A percentile compares a stretch with the other conserved stretches of the same genome.
These are phyloP conservation scores for Lepus europaeus DNA, from an alignment of 2,113 vertebrate genomes.

Conservation along the genomic window DNA sequence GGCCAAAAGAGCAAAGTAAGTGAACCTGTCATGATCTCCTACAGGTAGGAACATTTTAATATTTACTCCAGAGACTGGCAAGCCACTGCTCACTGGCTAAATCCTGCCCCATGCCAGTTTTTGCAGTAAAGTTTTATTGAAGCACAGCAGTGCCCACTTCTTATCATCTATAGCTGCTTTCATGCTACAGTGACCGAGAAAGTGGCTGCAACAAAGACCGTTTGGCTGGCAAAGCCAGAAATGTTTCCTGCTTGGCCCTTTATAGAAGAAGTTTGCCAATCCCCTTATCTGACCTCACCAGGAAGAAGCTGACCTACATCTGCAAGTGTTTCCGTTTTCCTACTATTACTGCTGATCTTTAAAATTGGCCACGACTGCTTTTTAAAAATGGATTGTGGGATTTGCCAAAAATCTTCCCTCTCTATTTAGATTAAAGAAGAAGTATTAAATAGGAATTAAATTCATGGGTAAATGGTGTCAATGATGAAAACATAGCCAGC, in stretches of 20 bases:
- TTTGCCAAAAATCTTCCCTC: conserved; percentile 23
- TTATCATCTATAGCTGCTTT: neutral
- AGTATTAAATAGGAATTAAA: conserved; percentile 7
- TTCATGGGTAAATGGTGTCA: neutral
- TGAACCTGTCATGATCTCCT: conserved; percentile 39
- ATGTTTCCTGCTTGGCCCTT: neutral
- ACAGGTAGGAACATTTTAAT: neutral
- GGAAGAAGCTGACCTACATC: neutral
- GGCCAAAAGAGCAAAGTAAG: conserved; percentile 99
- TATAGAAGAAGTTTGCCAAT: neutral
- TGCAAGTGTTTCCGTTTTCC: neutral
- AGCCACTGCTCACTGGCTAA: neutral
- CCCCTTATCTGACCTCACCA: neutral
- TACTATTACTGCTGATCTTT: neutral
- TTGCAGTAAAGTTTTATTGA: conserved; percentile 42
- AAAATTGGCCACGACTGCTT: neutral
- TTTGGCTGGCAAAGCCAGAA: neutral
- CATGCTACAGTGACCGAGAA: neutral
- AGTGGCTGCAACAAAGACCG: neutral
- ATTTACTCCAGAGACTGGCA: neutral
- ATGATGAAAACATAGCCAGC: conserved; percentile 1
- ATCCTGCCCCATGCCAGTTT: neutral
- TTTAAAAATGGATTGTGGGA: neutral
- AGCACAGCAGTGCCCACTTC: neutral
- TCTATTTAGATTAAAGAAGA: conserved; percentile 36